Evolutionary conservation across 2,113 vertebrate genomes (phyloP).

Genomic region (Aegithalos caudatus): DNA sequence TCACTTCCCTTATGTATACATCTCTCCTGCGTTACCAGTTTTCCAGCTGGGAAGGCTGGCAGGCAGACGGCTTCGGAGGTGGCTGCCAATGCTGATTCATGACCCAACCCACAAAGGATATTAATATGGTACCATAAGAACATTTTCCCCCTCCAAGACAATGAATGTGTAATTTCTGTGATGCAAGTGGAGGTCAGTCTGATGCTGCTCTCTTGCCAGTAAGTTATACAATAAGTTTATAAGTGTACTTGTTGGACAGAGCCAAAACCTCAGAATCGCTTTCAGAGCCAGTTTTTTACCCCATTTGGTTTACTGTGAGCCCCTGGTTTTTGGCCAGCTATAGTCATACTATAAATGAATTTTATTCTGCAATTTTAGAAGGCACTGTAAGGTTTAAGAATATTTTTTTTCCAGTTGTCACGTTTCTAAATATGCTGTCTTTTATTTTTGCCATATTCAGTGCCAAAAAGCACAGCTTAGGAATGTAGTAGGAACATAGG

Average conservation of each 20-base stretch:
- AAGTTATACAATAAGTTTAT: constrained; percentile 50
- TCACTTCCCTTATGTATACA: constrained; percentile 17
- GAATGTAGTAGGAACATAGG: constrained; percentile 21
- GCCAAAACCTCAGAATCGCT: constrained; percentile 34
- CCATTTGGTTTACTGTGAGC: constrained; percentile 26
- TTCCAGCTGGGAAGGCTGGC: constrained; percentile 69
- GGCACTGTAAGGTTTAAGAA: constrained; percentile 33
- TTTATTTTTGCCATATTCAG: neutral
- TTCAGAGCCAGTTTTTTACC: constrained; percentile 32
- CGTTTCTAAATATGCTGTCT: constrained; percentile 32
- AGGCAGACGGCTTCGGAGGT: constrained; percentile 12
- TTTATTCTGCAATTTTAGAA: constrained; percentile 63
- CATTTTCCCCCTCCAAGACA: constrained; percentile 4
- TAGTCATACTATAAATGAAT: constrained; percentile 54
- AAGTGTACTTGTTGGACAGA: neutral
- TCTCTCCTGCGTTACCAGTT: constrained; percentile 3
- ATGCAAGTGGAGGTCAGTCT: constrained; percentile 52
- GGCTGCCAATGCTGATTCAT: constrained; percentile 63
- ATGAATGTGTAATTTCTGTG: constrained; percentile 53
- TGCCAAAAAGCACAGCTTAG: constrained; percentile 40
- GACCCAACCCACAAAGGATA: constrained; percentile 33
- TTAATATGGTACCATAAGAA: constrained; percentile 49
- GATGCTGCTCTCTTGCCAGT: neutral
- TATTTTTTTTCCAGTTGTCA: constrained; percentile 61
- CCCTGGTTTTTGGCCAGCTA: constrained; percentile 13